These are phyloP conservation scores for Brachionus paranguensis DNA, from an alignment of 1,140 invertebrate genomes.

Conservation along the genomic window DNA sequence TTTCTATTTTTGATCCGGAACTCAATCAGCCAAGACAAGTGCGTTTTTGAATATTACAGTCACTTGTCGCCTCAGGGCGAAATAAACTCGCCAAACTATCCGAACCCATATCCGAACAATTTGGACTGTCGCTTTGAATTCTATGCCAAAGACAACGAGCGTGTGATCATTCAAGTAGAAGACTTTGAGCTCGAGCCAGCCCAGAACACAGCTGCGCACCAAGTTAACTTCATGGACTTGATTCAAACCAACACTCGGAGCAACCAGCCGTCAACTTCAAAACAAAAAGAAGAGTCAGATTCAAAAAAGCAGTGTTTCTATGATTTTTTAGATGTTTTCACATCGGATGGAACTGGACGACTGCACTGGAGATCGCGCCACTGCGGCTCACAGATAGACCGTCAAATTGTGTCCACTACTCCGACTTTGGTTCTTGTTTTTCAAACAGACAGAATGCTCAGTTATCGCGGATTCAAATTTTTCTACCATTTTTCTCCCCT, in stretches of 20 bases:
- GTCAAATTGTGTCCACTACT: slow-evolving; percentile 19
- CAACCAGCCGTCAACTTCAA: background rate
- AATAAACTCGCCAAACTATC: slow-evolving; percentile 35
- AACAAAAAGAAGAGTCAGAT: background rate
- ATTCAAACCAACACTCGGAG: background rate
- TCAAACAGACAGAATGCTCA: slow-evolving; percentile 35
- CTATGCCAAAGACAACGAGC: slow-evolving; percentile 18
- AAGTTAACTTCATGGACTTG: slow-evolving; percentile 24
- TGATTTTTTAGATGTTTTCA: slow-evolving; percentile 34
- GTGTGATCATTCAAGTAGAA: slow-evolving; percentile 24
- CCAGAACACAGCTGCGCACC: background rate
- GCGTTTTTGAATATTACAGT: slow-evolving; percentile 19
- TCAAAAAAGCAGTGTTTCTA: slow-evolving; percentile 30
- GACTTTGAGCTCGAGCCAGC: slow-evolving; percentile 35
- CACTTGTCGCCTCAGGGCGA: background rate
- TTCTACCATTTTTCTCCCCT: slow-evolving; percentile 16
- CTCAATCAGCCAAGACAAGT: background rate
- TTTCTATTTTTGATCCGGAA: background rate
- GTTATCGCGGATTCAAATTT: slow-evolving; percentile 25
- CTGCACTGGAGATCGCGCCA: slow-evolving; percentile 10
- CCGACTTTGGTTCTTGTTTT: slow-evolving; percentile 23
- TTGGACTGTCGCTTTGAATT: slow-evolving; percentile 26
- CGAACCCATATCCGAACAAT: slow-evolving; percentile 36
- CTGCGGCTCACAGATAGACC: slow-evolving; percentile 15
- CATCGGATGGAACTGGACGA: slow-evolving; percentile 15